Percentiles rank a stretch among this genome's conserved stretches.
These are phyloP conservation scores for Torymus texanus DNA, from an alignment of 2,888 invertebrate species.

Conservation along the genomic window DNA sequence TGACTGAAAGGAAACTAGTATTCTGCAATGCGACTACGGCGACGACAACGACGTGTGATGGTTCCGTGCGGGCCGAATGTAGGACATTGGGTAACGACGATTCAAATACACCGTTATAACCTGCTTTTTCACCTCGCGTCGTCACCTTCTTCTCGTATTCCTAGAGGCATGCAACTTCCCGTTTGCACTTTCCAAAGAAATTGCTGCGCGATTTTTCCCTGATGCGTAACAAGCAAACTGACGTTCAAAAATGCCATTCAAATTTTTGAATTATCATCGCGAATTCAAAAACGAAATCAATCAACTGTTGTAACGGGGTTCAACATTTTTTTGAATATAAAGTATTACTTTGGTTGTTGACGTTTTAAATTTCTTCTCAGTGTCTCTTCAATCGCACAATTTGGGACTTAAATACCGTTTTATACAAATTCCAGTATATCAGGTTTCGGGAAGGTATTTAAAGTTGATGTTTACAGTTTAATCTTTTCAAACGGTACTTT, in stretches of 20 bases:
- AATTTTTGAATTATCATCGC: too few species aligned
- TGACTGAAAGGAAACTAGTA: conserved; percentile 35
- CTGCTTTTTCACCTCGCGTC: conserved; percentile 61
- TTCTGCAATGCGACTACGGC: background rate
- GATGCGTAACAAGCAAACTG: background rate
- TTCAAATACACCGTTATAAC: conserved; percentile 73
- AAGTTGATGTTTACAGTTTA: too few species aligned
- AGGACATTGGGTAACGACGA: conserved; percentile 72
- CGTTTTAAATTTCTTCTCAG: too few species aligned
- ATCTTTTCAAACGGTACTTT: too few species aligned
- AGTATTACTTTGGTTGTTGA: too few species aligned
- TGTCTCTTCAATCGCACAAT: too few species aligned
- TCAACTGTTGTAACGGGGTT: too few species aligned
- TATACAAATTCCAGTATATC: too few species aligned
- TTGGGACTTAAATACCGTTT: too few species aligned
- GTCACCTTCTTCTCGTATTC: conserved; percentile 5
- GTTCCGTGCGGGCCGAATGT: conserved; percentile 63
- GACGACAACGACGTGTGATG: background rate
- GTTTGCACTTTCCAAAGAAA: conserved; percentile 1
- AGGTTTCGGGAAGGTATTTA: too few species aligned
- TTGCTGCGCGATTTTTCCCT: background rate
- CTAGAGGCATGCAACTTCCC: background rate
- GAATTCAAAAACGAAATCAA: too few species aligned
- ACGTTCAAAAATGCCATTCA: background rate
- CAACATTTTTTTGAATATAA: too few species aligned